phyloP scores from a whole-genome alignment of 2,797 vertebrate species.

The Argentina silus region DNA sequence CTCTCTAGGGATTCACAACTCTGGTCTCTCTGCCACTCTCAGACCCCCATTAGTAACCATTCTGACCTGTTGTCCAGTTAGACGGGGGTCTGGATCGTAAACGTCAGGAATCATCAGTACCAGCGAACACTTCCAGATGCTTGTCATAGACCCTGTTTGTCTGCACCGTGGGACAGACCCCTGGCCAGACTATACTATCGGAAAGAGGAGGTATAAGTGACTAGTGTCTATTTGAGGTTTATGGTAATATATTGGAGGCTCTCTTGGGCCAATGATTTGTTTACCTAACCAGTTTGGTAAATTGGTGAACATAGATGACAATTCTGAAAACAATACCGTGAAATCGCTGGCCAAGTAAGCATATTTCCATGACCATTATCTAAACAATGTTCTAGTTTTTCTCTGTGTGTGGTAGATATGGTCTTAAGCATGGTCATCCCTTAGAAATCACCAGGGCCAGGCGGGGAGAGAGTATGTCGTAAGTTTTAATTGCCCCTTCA shows the following conservation, averaged over 20 bases:
- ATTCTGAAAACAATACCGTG: too few species aligned
- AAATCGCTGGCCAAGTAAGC: too few species aligned
- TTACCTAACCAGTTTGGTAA: too few species aligned
- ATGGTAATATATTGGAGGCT: background rate
- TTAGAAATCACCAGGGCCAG: background rate
- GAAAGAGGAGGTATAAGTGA: constrained; percentile 3
- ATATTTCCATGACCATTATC: too few species aligned
- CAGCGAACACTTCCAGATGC: constrained; percentile 59
- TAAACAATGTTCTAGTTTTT: too few species aligned
- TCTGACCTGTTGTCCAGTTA: constrained; percentile 44
- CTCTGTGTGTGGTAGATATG: too few species aligned
- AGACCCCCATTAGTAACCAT: constrained; percentile 74
- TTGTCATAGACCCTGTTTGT: constrained; percentile 28
- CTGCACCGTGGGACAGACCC: constrained; percentile 30
- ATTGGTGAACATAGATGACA: too few species aligned
- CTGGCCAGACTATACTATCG: constrained; percentile 42
- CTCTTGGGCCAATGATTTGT: background rate
- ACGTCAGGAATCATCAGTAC: constrained; percentile 43
- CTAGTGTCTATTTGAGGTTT: background rate
- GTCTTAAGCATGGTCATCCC: too few species aligned
- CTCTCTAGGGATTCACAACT: constrained; percentile 73
- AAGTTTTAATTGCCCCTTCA: constrained; percentile 34
- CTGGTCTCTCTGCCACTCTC: constrained; percentile 63
- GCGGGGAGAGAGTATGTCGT: background rate
- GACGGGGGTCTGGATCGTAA: constrained; percentile 67